phyloP scores from a whole-genome alignment of 2,888 invertebrate genomes.

The Pachliopta kotzebuea region DNA sequence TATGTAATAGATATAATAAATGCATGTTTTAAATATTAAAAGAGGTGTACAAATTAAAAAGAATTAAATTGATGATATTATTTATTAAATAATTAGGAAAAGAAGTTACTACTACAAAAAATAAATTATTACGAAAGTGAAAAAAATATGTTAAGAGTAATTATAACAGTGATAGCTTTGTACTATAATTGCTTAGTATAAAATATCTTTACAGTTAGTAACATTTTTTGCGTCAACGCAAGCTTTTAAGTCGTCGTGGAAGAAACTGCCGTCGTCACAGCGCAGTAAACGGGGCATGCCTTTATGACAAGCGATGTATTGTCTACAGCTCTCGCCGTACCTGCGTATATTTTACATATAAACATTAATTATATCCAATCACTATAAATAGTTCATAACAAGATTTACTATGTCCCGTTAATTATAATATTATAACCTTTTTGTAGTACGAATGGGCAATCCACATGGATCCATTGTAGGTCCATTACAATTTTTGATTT shows the following conservation, averaged over 20 bases:
- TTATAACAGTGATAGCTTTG: conserved; percentile 20
- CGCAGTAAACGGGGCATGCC: conserved; percentile 55
- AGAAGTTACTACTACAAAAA: background rate
- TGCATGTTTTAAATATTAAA: background rate
- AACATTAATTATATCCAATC: background rate
- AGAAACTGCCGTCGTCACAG: conserved; percentile 54
- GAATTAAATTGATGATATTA: background rate
- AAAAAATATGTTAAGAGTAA: background rate
- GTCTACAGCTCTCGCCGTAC: conserved; percentile 48
- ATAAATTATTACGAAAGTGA: background rate
- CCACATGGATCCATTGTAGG: too few relatives aligned
- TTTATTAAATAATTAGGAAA: background rate
- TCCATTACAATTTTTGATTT: background rate
- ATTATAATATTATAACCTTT: background rate
- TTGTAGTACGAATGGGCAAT: too few relatives aligned
- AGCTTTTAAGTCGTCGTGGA: conserved; percentile 45
- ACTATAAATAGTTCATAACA: background rate
- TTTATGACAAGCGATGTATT: conserved; percentile 55
- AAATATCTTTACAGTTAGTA: conserved; percentile 42
- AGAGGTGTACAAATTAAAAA: background rate
- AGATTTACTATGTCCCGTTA: background rate
- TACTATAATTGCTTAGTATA: conserved; percentile 35
- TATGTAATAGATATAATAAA: too few relatives aligned
- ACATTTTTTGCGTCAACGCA: conserved; percentile 45
- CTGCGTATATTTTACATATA: conserved; percentile 35